Conservation (phyloP, 2,113 vertebrate genomes). For the Ia io region DNA sequence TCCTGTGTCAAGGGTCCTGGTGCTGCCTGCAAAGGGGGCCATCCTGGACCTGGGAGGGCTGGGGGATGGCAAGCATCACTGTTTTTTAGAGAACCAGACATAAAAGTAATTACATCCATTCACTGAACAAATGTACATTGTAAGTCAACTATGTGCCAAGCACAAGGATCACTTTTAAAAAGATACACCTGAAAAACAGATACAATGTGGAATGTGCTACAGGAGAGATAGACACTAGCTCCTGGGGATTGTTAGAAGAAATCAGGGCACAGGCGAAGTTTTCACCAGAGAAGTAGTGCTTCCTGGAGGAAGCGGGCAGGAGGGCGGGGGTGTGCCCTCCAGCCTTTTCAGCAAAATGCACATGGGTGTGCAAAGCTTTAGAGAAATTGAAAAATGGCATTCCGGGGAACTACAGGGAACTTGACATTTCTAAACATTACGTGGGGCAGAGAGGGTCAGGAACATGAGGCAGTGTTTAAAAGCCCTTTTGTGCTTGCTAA, state of each 20-base stretch:
- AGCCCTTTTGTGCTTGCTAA: not conserved
- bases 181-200: not conserved
- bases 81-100: not conserved
- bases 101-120: not conserved
- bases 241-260: not conserved
- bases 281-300: not conserved
- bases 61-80: not conserved
- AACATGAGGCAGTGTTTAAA: not conserved
- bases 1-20: not conserved
- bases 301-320: too few relatives aligned
- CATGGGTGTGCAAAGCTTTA: not conserved
- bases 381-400: not conserved
- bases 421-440: not conserved
- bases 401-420: not conserved
- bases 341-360: not conserved
- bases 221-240: not conserved
- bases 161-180: not conserved
- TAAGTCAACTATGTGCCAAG: not conserved
- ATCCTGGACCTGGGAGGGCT: not conserved
- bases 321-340: accelerated
- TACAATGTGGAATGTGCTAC: not conserved
- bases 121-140: not conserved
- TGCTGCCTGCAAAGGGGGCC: not conserved
- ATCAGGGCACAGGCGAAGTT: not conserved
- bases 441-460: not conserved